Evolutionary conservation across 1,140 invertebrate genomes (phyloP), one percentile per base, ranked within the genome.

Genomic region (Battus philenor): DNA sequence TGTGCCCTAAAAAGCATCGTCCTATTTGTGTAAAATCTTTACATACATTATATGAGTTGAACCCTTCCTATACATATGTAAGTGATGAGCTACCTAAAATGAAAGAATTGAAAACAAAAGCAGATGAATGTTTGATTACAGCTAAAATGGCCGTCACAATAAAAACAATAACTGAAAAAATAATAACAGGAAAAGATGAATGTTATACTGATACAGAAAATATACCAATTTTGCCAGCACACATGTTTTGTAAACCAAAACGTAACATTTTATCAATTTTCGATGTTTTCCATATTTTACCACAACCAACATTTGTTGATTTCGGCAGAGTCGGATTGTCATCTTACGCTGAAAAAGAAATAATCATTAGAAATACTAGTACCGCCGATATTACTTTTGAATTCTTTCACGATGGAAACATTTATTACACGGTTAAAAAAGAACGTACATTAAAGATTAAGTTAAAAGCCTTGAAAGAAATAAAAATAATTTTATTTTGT

Each of bases 281-380:
- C 51, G 68, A 74, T 31, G 41, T 79, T 16, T 73, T 74, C 41
- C 44, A 68, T 34, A 55, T 83, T 45, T 44, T 55, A 45, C 50
- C 78, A 36, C 10, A 57, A 26, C 77, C 77, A 8, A 64, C 54
- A 48, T 29, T 32, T 24, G 32, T 81, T 12, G 55, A 79, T 36
- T 84, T 84, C 60, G 77, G 79, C 7, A 62, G 52, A 55, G 68
- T 84, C 30, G 71, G 58, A 4, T 30, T 71, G 36, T 41, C 46
- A 11, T 75, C 70, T 6, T 71, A 68, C 44, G 77, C 69, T n/a
- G 58, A 78, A 55, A 31, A 65, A 26, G 44, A 50, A n/a, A 16
- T 84, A 15, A 66, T 16, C 8, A 67, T 84, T 29, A 54, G 61
- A 47, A 84, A 84, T 48, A 65, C 63, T 29, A 72, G 68, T 2